Percentiles rank a stretch among this genome's conserved stretches.
Conservation (phyloP, 2,888 invertebrate species). For the Tiliacea aurago region DNA sequence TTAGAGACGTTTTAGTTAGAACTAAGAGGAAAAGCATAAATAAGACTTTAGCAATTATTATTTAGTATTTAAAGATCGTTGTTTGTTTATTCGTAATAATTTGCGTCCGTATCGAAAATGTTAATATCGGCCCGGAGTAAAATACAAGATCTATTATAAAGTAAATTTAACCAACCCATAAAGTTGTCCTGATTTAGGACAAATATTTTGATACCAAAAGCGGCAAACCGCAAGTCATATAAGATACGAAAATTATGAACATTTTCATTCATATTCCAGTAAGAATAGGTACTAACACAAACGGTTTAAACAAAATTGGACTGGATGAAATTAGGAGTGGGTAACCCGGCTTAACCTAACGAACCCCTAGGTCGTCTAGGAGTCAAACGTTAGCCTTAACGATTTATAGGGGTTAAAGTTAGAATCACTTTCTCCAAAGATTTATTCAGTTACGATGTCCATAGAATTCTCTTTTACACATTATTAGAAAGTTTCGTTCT, state of each 20-base stretch:
- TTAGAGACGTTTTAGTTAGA: not conserved
- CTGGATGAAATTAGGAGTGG: conserved; percentile 45
- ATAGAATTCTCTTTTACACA: conserved; percentile 58
- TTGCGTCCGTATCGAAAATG: conserved; percentile 28
- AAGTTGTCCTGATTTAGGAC: conserved; percentile 49
- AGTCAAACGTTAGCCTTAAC: conserved; percentile 60
- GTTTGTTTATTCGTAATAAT: conserved; percentile 35
- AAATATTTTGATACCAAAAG: conserved; percentile 53
- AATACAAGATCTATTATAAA: conserved; percentile 35
- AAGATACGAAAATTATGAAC: conserved; percentile 45
- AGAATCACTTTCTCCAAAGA: conserved; percentile 58
- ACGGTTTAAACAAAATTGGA: conserved; percentile 36
- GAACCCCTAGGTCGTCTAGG: conserved; percentile 60
- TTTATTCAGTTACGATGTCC: conserved; percentile 59
- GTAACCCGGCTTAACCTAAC: conserved; percentile 51
- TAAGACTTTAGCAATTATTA: conserved; percentile 1
- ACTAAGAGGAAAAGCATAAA: conserved; percentile 14
- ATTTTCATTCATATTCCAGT: conserved; percentile 43
- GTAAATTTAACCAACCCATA: conserved; percentile 38
- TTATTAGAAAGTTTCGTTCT: conserved; percentile 55
- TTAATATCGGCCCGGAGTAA: conserved; percentile 41
- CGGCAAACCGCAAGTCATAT: conserved; percentile 40
- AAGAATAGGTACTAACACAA: conserved; percentile 39
- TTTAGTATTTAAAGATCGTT: conserved; percentile 10
- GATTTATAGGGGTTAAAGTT: conserved; percentile 64